Base-by-base conservation (phyloP, 2,797 vertebrate genomes). In the Cirrhinus mrigala region DNA sequence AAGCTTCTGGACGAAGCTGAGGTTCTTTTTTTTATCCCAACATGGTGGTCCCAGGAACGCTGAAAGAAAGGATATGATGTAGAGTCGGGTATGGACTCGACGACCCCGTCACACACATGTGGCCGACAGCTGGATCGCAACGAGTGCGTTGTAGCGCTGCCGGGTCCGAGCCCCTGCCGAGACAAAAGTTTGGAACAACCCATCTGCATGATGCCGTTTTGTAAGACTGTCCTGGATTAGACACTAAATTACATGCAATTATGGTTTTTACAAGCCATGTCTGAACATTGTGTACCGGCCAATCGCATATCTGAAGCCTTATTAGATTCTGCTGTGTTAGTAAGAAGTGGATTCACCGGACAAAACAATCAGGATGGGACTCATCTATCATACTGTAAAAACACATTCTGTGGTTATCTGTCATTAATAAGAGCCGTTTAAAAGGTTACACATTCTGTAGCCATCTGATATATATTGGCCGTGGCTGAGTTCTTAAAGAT, bases 41-140 rank as follows among this genome's bases (percentile, higher is more conserved):
- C 74, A 56, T 5, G 54, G 54, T 86, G 73, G 66, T 82, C 85
- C 1, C 85, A 70, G 71, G 78, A 68, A 85, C 44, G 27, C 52
- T 7, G 40, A 50, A 71, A 64, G 18, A 81, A 58, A 80, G 69
- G 70, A 58, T 83, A 22, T 68, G 60, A 75, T 69, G 20, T 56
- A 81, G 37, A 71, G 60, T 29, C n/a, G 33, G 27, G 58, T 18
- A 76, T 92, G 93, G 88, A 96, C 94, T 94, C 91, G 37, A 78
- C 91, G 93, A 94, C 93, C 93, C 91, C 46, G 15, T 87, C 91
- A 33, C 84, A 83, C 92, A 94, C 95, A 95, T 95, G 93, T 95
- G 95, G 93, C 91, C 91, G 85, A 92, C 94, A 96, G 94, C 92
- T 95, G 94, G 87, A 91, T 75, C 58, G 81, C 44, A 50, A 87